Conservation (phyloP, 2,888 invertebrate genomes). For the Choristoneura rosaceana region DNA sequence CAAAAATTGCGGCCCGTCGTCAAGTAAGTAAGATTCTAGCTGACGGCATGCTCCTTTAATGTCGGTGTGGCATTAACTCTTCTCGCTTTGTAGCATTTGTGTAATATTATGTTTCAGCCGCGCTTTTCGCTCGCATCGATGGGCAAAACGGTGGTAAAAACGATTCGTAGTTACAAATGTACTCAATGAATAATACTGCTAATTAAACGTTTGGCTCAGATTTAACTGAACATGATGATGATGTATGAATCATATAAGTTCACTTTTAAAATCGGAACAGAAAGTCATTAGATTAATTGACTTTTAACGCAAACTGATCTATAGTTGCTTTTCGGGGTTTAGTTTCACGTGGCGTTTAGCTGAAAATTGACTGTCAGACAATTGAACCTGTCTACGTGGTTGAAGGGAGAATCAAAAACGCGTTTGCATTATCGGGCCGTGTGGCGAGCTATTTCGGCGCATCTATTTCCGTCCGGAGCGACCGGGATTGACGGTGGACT, state of each 20-base stretch:
- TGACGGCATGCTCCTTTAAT: constrained; percentile 76
- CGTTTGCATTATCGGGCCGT: constrained; percentile 81
- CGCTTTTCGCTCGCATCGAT: constrained; percentile 62
- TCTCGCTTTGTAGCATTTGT: constrained; percentile 73
- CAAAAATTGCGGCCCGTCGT: constrained; percentile 83
- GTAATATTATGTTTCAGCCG: constrained; percentile 61
- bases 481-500: constrained; percentile 83
- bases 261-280: background rate
- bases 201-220: constrained; percentile 69
- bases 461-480: constrained; percentile 80
- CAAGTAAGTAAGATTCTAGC: constrained; percentile 82
- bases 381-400: constrained; percentile 54
- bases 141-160: constrained; percentile 37
- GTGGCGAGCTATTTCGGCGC: constrained; percentile 79
- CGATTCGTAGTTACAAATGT: constrained; percentile 51
- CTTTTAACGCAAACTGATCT: background rate
- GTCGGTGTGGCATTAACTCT: constrained; percentile 75
- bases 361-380: constrained; percentile 36
- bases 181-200: constrained; percentile 61
- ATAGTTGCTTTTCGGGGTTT: background rate
- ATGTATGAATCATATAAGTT: background rate
- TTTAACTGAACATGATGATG: constrained; percentile 55
- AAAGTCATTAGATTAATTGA: background rate
- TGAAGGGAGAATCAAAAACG: constrained; percentile 77
- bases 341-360: constrained; percentile 46